Evolutionary conservation across 1,140 invertebrate species (phyloP).

Genomic region (Zaprionus gabonicus): DNA sequence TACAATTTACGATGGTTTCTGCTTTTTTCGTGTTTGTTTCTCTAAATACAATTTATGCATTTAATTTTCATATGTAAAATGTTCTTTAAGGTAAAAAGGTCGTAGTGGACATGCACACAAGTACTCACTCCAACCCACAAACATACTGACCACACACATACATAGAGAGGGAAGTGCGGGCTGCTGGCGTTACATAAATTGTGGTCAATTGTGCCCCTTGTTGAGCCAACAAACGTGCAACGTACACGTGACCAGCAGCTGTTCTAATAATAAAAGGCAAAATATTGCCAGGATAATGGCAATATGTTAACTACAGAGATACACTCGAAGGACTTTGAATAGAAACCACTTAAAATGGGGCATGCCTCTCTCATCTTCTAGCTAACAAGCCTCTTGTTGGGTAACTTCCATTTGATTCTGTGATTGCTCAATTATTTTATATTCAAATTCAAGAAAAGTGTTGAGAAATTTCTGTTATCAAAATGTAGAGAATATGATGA

Average conservation of each 20-base stretch:
- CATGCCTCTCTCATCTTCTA: neutral
- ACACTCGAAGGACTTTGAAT: constrained; percentile 21
- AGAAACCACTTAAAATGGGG: constrained; percentile 15
- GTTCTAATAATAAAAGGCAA: constrained; percentile 40
- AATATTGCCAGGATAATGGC: constrained; percentile 35
- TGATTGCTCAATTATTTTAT: neutral
- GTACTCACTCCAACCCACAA: constrained; percentile 1
- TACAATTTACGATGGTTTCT: constrained; percentile 19
- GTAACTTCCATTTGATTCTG: neutral
- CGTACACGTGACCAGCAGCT: constrained; percentile 34
- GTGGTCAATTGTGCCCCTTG: constrained; percentile 33
- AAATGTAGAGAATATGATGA: no score
- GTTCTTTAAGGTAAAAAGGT: constrained; percentile 21
- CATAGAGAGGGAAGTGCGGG: neutral
- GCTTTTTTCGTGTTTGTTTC: neutral
- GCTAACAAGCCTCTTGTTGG: neutral
- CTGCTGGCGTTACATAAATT: constrained; percentile 34
- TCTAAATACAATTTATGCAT: constrained; percentile 28
- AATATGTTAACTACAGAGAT: constrained; percentile 2
- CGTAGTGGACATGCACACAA: neutral
- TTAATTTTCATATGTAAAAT: constrained; percentile 55
- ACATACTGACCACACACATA: neutral
- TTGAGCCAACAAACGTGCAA: constrained; percentile 34
- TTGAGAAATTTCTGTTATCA: no score
- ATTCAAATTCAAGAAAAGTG: neutral